Conservation (phyloP, 1,140 invertebrate genomes). For the Zaprionus taronus region DNA sequence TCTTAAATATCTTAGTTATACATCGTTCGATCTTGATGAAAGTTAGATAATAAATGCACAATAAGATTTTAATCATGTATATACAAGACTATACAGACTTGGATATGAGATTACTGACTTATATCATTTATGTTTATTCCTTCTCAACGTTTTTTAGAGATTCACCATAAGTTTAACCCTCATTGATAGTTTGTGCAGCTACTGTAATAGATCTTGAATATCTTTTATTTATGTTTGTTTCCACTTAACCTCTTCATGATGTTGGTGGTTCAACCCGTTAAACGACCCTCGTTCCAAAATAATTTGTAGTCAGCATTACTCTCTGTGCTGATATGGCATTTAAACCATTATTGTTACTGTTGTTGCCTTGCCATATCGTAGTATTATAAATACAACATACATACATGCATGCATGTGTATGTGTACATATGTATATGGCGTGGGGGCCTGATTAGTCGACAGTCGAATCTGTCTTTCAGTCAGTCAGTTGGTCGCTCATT, state of each 20-base stretch:
- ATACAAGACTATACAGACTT: no score
- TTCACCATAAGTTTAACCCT: not conserved
- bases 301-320: slow-evolving; percentile 77
- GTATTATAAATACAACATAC: slow-evolving; percentile 46
- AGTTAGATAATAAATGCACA: no score
- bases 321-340: slow-evolving; percentile 76
- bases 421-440: slow-evolving; percentile 34
- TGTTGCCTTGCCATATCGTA: slow-evolving; percentile 55
- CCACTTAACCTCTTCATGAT: not conserved
- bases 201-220: not conserved
- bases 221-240: not conserved
- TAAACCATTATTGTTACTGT: slow-evolving; percentile 70
- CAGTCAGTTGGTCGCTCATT: slow-evolving; percentile 47
- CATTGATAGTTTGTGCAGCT: not conserved
- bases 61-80: no score
- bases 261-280: not conserved
- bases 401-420: slow-evolving; percentile 28
- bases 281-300: slow-evolving; percentile 49
- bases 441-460: slow-evolving; percentile 77
- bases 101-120: no score
- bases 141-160: no score
- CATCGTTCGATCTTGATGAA: no score
- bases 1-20: no score
- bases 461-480: slow-evolving; percentile 39
- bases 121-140: no score